Conservation (phyloP, 2,888 invertebrate genomes). For the Drosophila suboccidentalis region DNA sequence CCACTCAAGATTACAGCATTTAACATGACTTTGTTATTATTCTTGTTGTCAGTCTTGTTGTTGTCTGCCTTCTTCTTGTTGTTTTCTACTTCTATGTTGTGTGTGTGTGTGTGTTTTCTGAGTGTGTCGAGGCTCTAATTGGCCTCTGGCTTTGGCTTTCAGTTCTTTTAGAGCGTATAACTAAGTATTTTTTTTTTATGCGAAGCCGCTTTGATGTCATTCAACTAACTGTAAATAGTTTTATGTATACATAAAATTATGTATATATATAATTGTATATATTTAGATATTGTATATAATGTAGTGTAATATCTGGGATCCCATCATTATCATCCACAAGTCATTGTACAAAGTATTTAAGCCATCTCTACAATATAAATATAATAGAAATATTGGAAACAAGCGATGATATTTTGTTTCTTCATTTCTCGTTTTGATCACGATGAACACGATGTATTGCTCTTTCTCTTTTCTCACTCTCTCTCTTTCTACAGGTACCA, state of each 20-base stretch:
- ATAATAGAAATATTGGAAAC: slow-evolving; percentile 12
- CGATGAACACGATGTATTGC: slow-evolving; percentile 38
- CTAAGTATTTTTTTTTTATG: slow-evolving; percentile 27
- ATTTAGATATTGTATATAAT: slow-evolving; percentile 36
- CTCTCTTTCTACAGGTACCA: slow-evolving; percentile 83
- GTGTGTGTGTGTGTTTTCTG: slow-evolving; percentile 11
- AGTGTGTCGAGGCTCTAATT: slow-evolving; percentile 54
- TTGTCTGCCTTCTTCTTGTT: slow-evolving; percentile 9
- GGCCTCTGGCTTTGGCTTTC: slow-evolving; percentile 44
- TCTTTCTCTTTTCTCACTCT: slow-evolving; percentile 42
- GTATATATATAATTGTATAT: slow-evolving; percentile 29
- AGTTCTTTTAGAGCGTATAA: slow-evolving; percentile 31
- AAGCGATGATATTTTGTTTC: slow-evolving; percentile 23
- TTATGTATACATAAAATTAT: slow-evolving; percentile 28
- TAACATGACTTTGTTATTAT: slow-evolving; percentile 54
- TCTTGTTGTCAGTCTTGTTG: slow-evolving; percentile 32
- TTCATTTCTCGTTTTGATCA: slow-evolving; percentile 12
- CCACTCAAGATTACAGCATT: slow-evolving; percentile 60
- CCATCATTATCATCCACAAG: slow-evolving; percentile 34
- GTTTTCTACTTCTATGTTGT: slow-evolving; percentile 20
- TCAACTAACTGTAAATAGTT: slow-evolving; percentile 67
- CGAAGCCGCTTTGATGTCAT: slow-evolving; percentile 56
- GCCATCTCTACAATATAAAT: slow-evolving; percentile 10
- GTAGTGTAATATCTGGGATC: background rate
- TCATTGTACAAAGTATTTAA: slow-evolving; percentile 40